These are phyloP conservation scores for Esox lucius DNA, from an alignment of 2,797 vertebrate species.

Conservation along the genomic window DNA sequence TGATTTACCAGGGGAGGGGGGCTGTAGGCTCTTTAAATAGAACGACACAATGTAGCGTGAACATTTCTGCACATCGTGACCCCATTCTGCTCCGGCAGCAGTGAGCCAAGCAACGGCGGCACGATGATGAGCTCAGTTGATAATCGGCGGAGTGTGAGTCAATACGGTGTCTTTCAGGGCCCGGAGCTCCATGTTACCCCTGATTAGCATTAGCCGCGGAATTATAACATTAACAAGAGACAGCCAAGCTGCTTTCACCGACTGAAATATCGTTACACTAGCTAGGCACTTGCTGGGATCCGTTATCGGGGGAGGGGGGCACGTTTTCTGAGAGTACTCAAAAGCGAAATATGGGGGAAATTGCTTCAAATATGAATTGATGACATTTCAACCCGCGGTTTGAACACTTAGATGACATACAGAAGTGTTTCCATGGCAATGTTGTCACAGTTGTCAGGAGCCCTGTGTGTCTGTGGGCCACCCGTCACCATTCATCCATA, in stretches of 20 bases:
- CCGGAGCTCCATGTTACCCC: neutral
- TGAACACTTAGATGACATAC: too few relatives aligned
- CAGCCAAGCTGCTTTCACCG: constrained; percentile 1
- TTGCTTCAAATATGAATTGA: too few relatives aligned
- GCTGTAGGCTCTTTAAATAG: neutral
- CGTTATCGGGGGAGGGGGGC: too few relatives aligned
- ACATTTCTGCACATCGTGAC: neutral
- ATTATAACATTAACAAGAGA: constrained; percentile 14
- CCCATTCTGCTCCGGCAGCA: neutral
- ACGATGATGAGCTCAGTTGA: neutral
- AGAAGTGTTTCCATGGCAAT: too few relatives aligned
- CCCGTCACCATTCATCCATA: too few relatives aligned
- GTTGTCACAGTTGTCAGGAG: too few relatives aligned
- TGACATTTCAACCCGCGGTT: too few relatives aligned
- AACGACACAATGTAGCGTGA: neutral
- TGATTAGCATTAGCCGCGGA: neutral
- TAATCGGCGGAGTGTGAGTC: neutral
- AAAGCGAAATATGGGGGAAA: too few relatives aligned
- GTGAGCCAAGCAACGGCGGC: neutral
- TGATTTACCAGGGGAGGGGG: neutral
- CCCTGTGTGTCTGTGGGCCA: too few relatives aligned
- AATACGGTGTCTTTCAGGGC: neutral
- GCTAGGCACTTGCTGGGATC: neutral
- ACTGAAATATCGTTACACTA: constrained; percentile 8
- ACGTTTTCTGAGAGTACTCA: too few relatives aligned